Base-by-base conservation (phyloP, 1,140 invertebrate genomes). In the Ylistrum balloti region DNA sequence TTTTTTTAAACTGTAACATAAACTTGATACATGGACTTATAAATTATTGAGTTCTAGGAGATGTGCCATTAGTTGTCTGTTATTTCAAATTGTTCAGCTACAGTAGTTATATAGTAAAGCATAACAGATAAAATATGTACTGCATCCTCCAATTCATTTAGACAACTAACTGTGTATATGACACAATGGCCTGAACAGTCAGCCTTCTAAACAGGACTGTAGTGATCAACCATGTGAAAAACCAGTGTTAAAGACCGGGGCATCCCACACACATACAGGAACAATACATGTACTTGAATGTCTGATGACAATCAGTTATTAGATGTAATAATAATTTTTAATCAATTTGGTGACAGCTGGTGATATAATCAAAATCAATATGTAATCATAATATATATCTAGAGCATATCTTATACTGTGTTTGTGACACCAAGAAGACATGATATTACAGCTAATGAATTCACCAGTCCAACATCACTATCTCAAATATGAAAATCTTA, bases 161-260 rank as follows among this genome's bases (percentile, higher is more conserved):
- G 41, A 45, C 41, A 45, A 45, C n/a, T 28, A 45, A 45, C n/a
- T 28, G 17, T 1, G 28, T 74, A 74, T 9, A 74, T 9, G 17
- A 17, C 10, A 74, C 56, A 74, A 74, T 74, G 56, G 56, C 9
- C 56, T 28, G 56, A 3, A 74, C 22, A 28, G 56, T 1, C 9
- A 45, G 41, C 41, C 41, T 45, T 45, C 41, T 45, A 74, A 74
- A 74, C 56, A 74, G 17, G 22, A 45, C 41, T 13, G 41, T 9
- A 17, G 1, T 74, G 28, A 17, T 74, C 56, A 74, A n/a, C 17
- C 56, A 74, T 22, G 56, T 28, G n/a, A n/a, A 74, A 74, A 74
- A 74, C 56, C n/a, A 74, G 56, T 74, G 56, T 74, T 28, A 74
- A 74, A 74, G 5, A 74, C 56, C 56, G 13, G 56, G 56, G 56